These are phyloP conservation scores for Hypocryptadius cinnamomeus DNA, from an alignment of 2,113 vertebrate genomes.

Conservation along the genomic window DNA sequence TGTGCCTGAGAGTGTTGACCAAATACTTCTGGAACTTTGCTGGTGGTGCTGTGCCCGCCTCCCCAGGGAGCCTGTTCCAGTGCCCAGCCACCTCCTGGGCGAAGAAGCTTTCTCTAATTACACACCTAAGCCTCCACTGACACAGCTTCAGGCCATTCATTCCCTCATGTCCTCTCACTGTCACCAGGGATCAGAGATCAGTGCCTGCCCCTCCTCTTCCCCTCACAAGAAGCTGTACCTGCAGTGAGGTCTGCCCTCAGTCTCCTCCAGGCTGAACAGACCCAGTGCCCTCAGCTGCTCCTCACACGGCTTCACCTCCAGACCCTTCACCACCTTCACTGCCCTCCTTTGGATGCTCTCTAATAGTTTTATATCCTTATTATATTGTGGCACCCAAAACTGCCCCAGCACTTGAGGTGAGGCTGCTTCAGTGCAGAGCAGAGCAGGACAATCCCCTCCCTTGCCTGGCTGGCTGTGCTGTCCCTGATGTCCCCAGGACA, in stretches of 20 bases:
- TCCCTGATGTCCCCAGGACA: not conserved
- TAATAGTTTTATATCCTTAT: not conserved
- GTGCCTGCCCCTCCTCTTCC: not conserved
- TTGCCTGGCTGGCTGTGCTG: accelerated
- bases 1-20: not conserved
- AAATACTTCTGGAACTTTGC: not conserved
- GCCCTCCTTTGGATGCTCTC: not conserved
- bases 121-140: not conserved
- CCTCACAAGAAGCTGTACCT: accelerated
- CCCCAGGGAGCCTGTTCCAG: not conserved
- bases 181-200: not conserved
- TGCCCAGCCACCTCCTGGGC: not conserved
- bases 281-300: not conserved
- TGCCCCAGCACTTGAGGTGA: not conserved
- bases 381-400: not conserved
- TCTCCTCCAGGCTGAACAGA: not conserved
- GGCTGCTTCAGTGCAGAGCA: accelerated
- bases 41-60: not conserved
- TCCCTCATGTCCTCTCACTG: not conserved
- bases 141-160: not conserved
- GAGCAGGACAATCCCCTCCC: not conserved
- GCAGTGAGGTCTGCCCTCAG: not conserved
- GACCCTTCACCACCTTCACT: not conserved
- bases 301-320: not conserved
- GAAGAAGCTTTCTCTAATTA: not conserved